Evolutionary conservation across 1,140 invertebrate species (phyloP).

Genomic region (Andricus grossulariae): DNA sequence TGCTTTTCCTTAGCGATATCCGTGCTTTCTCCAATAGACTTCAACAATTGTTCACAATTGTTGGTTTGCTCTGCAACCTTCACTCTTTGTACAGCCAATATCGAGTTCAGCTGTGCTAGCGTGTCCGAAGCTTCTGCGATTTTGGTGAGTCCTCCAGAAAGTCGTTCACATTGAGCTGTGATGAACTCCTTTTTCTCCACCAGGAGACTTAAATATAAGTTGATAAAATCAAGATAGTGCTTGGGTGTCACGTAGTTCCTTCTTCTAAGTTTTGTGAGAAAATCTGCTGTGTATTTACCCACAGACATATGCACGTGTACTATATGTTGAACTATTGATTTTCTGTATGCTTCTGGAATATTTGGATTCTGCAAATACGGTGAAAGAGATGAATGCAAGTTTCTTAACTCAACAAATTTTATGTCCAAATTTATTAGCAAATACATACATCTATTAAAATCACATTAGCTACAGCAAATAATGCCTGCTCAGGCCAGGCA

Average conservation of each 20-base stretch:
- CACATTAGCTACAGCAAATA: slow-evolving; percentile 89
- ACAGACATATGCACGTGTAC: slow-evolving; percentile 89
- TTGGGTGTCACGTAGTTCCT: slow-evolving; percentile 93
- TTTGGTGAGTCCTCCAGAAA: slow-evolving; percentile 80
- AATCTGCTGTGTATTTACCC: slow-evolving; percentile 83
- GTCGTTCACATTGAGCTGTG: slow-evolving; percentile 67
- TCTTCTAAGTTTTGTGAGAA: slow-evolving; percentile 82
- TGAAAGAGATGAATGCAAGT: slow-evolving; percentile 1
- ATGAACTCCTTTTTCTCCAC: slow-evolving; percentile 78
- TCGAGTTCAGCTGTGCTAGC: slow-evolving; percentile 83
- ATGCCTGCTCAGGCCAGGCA: slow-evolving; percentile 92
- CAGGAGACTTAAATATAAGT: slow-evolving; percentile 84
- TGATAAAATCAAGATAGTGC: slow-evolving; percentile 91
- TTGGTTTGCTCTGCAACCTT: slow-evolving; percentile 85
- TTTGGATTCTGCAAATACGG: slow-evolving; percentile 72
- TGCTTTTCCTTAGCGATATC: slow-evolving; percentile 85
- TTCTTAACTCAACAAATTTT: slow-evolving; percentile 16
- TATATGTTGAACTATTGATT: slow-evolving; percentile 86
- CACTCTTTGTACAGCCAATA: slow-evolving; percentile 85
- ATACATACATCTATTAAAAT: slow-evolving; percentile 81
- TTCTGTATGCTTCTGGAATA: slow-evolving; percentile 81
- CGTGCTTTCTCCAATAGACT: slow-evolving; percentile 81
- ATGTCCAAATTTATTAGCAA: slow-evolving; percentile 28
- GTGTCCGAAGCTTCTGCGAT: slow-evolving; percentile 87
- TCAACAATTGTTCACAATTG: slow-evolving; percentile 84